Conservation (phyloP, 2,797 vertebrate genomes). For the Dryobates pubescens region DNA sequence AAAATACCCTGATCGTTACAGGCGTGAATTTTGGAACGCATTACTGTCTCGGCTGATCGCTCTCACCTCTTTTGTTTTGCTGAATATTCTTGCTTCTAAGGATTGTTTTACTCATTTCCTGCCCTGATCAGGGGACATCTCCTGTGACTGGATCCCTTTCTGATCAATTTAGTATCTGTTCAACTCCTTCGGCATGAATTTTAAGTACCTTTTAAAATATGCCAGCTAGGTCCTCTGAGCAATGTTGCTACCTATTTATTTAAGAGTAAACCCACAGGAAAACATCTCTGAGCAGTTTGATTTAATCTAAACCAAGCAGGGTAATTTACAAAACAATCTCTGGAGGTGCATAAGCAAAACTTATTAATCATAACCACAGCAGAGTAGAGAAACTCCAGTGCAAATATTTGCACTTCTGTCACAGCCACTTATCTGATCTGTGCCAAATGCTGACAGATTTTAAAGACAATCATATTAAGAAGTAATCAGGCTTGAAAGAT, state of each 20-base stretch:
- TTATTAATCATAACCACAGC: conserved; percentile 71
- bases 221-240: conserved; percentile 13
- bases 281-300: conserved; percentile 48
- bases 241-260: conserved; percentile 46
- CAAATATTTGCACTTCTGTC: conserved; percentile 80
- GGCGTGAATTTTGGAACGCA: neutral
- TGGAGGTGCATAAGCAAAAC: conserved; percentile 72
- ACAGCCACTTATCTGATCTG: conserved; percentile 56
- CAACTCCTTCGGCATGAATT: neutral
- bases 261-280: conserved; percentile 27
- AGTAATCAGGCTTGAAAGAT: conserved; percentile 79
- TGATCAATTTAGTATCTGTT: neutral
- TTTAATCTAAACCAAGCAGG: conserved; percentile 48
- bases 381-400: conserved; percentile 54
- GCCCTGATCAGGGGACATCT: neutral
- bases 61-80: neutral
- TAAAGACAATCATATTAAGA: conserved; percentile 79
- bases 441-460: conserved; percentile 77
- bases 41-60: neutral
- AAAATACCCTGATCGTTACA: neutral
- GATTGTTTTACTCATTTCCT: conserved; percentile 6
- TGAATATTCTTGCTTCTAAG: neutral
- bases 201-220: conserved; percentile 48
- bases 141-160: neutral
- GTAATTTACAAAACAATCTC: conserved; percentile 75